Evolutionary conservation across 2,797 vertebrate genomes (phyloP), one percentile per base, ranked within the genome.

Genomic region (Acipenser oxyrinchus): DNA sequence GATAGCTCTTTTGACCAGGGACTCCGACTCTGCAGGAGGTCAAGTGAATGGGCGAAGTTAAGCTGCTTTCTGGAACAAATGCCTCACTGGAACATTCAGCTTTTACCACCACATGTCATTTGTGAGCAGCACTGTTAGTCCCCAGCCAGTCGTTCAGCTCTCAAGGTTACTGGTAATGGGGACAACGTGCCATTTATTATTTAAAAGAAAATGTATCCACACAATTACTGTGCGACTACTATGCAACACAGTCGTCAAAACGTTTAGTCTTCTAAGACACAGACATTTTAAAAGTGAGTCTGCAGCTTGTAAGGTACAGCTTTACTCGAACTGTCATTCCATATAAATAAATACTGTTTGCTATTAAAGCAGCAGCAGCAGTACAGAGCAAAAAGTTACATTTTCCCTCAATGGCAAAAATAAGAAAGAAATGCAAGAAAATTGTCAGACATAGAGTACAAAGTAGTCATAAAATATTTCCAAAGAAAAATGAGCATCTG

Each of bases 381-480:
- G 55, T 57, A 77, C 67, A 76, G 71, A 81, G 79, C 76, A 78
- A 79, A 70, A 69, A 75, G 69, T 75, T 51, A 70, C 75, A 72
- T 73, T 86, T 76, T 74, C 76, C 59, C 72, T 75, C 75, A 79
- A 77, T 75, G 78, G 76, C 73, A 76, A 74, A 76, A 73, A 73
- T 50, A 48, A 37, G 37, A 69, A 75, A 78, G 66, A 81, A 76
- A 79, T 72, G 72, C 70, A 75, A 70, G 70, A 66, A 79, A 80
- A 78, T 69, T 79, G 74, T 72, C 73, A 71, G 70, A 74, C 72
- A 81, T 79, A n/a, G n/a, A n/a, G n/a, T n/a, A 75, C 84, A 81
- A 84, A 78, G 73, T 69, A 77, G 75, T 73, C 63, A 64, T 73
- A 74, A 81, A 86, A 74, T 75, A 68, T 65, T 71, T 71, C 72